Percentiles rank a stretch among this genome's conserved stretches.
Evolutionary conservation across 23 tunicate species (phyloP).

Genomic region (Styela clava): DNA sequence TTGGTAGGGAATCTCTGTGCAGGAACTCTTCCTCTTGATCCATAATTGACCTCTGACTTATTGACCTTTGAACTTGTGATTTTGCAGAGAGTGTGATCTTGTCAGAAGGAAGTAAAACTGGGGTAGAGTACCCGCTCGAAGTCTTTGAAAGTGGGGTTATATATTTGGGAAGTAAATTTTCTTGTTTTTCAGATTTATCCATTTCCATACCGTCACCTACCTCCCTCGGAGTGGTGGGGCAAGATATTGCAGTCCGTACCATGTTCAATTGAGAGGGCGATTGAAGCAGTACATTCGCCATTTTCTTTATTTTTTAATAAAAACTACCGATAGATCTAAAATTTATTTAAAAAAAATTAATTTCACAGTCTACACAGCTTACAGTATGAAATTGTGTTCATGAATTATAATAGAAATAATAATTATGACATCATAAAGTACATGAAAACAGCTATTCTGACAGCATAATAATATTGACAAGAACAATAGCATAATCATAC

Average conservation of each 20-base stretch:
- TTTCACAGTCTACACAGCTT: neutral
- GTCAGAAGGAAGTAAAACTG: neutral
- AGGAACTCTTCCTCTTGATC: neutral
- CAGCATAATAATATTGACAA: neutral
- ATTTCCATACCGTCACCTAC: slow-evolving; percentile 93
- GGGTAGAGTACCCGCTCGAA: slow-evolving; percentile 33
- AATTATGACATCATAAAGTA: neutral
- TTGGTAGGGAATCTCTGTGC: slow-evolving; percentile 22
- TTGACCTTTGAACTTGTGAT: neutral
- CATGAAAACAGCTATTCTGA: neutral
- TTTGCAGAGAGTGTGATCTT: neutral
- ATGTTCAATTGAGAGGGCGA: slow-evolving; percentile 15
- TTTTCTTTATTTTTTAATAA: too few relatives aligned
- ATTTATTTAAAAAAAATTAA: too few relatives aligned
- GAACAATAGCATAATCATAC: neutral
- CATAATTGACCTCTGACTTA: slow-evolving; percentile 6
- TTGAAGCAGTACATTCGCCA: neutral
- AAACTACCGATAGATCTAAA: neutral
- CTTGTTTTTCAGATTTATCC: neutral
- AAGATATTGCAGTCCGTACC: slow-evolving; percentile 25
- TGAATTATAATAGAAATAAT: neutral
- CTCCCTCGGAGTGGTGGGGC: slow-evolving; percentile 51
- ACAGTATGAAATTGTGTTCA: neutral
- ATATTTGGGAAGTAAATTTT: neutral
- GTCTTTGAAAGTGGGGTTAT: neutral